phyloP scores from a whole-genome alignment of 2,113 vertebrate species.

The Chinchilla lanigera region DNA sequence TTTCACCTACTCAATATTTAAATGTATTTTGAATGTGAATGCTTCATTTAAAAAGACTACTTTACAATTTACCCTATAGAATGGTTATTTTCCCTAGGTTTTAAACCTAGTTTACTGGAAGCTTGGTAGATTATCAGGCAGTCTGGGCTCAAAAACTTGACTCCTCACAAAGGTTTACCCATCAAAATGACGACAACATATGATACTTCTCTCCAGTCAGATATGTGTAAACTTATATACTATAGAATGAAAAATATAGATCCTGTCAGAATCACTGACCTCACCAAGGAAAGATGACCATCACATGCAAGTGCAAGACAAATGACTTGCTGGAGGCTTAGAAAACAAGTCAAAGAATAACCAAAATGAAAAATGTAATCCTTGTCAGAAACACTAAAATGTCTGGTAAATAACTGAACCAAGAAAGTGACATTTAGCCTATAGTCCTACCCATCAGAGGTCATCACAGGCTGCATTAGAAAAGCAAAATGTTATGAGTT shows the following conservation, averaged over 20 bases:
- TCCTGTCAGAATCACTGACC: slow-evolving; percentile 68
- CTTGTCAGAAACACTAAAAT: slow-evolving; percentile 65
- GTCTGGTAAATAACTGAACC: slow-evolving; percentile 43
- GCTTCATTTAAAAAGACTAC: neutral
- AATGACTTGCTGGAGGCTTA: slow-evolving; percentile 64
- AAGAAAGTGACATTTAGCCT: slow-evolving; percentile 64
- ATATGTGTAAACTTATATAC: slow-evolving; percentile 64
- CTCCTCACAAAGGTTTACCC: slow-evolving; percentile 58
- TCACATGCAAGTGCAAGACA: slow-evolving; percentile 48
- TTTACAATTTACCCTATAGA: neutral
- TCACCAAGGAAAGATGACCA: slow-evolving; percentile 47
- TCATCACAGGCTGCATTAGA: slow-evolving; percentile 14
- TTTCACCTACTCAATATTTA: slow-evolving; percentile 47
- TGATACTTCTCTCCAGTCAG: slow-evolving; percentile 47
- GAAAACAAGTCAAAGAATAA: slow-evolving; percentile 63
- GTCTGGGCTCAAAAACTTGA: slow-evolving; percentile 33
- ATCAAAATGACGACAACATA: slow-evolving; percentile 41
- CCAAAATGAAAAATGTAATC: slow-evolving; percentile 50
- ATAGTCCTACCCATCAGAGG: neutral
- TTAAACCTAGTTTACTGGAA: slow-evolving; percentile 36
- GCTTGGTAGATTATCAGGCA: neutral
- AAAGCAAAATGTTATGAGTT: neutral
- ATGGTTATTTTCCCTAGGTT: neutral
- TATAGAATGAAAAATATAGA: slow-evolving; percentile 63
- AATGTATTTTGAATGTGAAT: slow-evolving; percentile 1